Evolutionary conservation across 2,888 invertebrate species (phyloP).

Genomic region (Eristalinus sepulchralis): DNA sequence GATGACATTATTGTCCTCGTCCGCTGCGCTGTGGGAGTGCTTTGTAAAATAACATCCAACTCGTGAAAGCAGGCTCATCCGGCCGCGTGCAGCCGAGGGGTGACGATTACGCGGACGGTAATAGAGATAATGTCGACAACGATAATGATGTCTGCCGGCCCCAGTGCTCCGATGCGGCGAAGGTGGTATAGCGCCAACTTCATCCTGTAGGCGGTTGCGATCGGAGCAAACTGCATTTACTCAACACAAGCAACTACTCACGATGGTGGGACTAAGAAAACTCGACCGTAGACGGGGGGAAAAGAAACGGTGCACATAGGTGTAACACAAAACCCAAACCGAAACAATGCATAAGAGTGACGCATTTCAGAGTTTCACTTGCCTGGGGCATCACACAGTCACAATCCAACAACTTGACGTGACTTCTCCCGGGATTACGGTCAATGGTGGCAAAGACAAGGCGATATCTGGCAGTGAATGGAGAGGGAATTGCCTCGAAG

Average conservation of each 20-base stretch:
- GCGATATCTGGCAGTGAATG: not conserved
- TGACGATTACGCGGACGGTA: constrained; percentile 16
- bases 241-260: constrained; percentile 24
- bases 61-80: constrained; percentile 44
- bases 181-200: constrained; percentile 49
- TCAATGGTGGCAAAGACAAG: not conserved
- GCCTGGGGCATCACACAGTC: not conserved
- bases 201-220: not conserved
- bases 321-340: constrained; percentile 7
- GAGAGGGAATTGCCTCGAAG: not conserved
- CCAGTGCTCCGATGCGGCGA: not conserved
- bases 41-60: constrained; percentile 43
- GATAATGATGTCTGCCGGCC: constrained; percentile 5
- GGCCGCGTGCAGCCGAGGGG: constrained; percentile 49
- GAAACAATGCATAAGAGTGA: not conserved
- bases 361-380: not conserved
- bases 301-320: not conserved
- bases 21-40: not conserved
- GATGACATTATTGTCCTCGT: constrained; percentile 21
- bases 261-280: constrained; percentile 5
- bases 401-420: not conserved
- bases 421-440: not conserved
- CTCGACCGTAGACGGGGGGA: not conserved
- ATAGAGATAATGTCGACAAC: constrained; percentile 18
- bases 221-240: constrained; percentile 26